Base-by-base conservation (phyloP, 1,140 invertebrate species). In the Prorops nasuta region DNA sequence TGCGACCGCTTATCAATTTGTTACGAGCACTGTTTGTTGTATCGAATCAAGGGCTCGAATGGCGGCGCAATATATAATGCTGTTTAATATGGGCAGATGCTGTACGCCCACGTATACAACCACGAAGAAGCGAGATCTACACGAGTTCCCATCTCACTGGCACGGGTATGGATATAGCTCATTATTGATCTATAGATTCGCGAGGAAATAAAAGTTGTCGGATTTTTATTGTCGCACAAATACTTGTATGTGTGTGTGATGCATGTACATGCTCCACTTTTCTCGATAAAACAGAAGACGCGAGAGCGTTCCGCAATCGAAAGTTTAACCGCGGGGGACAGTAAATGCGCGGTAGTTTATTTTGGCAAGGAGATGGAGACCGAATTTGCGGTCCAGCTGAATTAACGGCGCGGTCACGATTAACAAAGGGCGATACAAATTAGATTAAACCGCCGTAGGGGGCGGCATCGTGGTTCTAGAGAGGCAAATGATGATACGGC, bases 361-460 rank as follows among this genome's bases (percentile, higher is more conserved):
- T 71, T 69, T 62, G 60, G 47, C 45, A 54, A 31, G 34, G 35
- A 50, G 51, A 48, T 24, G 39, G 44, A 42, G 17, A 31, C 43
- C 32, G 51, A 51, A 31, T 67, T 67, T 64, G 59, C 64, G 54
- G 56, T 24, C 49, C 40, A 57, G 64, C 63, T 63, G 68, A 71
- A 71, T 71, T 67, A 72, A 65, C 67, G 64, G 63, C 58, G 51
- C 56, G 58, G 60, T 51, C 57, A 59, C 70, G 70, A 74, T 68
- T 67, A 71, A 76, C 70, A 76, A 74, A 74, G 68, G 63, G 58
- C 67, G 66, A 73, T 73, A 72, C 73, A 76, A 76, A 76, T 74
- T 76, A 74, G 73, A 76, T 76, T 76, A 76, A 76, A 74, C 68
- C 71, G 71, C 73, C 69, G 48, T 66, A 71, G 71, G 72, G 69